Base-by-base conservation (phyloP, 2,888 invertebrate genomes). In the Phytoseiulus persimilis region DNA sequence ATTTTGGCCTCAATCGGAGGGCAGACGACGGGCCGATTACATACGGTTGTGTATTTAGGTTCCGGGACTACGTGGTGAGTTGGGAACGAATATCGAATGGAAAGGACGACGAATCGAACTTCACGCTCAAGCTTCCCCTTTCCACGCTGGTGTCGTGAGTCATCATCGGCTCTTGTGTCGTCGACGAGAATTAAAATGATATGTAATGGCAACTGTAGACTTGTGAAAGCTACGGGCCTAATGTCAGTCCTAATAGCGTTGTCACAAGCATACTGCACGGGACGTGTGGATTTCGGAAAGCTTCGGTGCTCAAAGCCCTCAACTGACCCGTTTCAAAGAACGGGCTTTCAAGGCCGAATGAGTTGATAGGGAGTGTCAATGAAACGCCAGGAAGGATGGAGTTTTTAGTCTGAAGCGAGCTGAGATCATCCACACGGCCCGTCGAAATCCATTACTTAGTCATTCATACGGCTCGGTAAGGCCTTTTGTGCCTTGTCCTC, bases 161-260 rank as follows among this genome's bases (percentile, higher is more conserved):
- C 18, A 65, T 65, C 14, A 23, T 65, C 65, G 18, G 65, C 65
- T 65, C 65, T 23, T 65, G 18, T 65, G 65, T 6, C 65, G 65
- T 28, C 23, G 65, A 65, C 65, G 65, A 65, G 65, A 87, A 87
- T 87, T 5, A 87, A 87, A 87, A 87, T 87, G 87, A 87, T 87
- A 87, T 87, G 87, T 87, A 87, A 87, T 87, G 32, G 87, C 65
- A 65, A 65, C 28, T 65, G 65, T 65, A 65, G 2, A 65, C 65
- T 65, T 18, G 65, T 65, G 65, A 65, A 65, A 65, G 65, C 65
- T 65, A 65, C 65, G 65, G 65, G 65, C 65, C 28, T 65, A 65
- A 23, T 28, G 5, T 65, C 65, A 65, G 65, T 65, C 65, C 65
- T 65, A 65, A 65, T 65, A 65, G 65, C 65, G 65, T 65, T 65